Conservation (phyloP, 2,113 vertebrate species). For the Microcebus tavaratra region DNA sequence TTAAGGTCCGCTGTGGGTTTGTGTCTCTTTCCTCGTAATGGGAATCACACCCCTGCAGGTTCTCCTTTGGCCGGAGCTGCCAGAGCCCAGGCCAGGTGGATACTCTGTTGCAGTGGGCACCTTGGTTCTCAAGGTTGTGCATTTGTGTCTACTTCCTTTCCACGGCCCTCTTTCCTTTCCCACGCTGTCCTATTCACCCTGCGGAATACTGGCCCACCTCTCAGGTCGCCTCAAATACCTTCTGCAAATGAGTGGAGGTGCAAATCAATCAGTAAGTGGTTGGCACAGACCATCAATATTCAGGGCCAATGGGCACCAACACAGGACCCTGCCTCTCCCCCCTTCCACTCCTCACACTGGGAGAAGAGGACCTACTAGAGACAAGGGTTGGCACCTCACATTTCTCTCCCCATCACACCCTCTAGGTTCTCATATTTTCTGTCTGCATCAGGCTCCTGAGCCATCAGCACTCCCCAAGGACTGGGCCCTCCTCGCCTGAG, state of each 20-base stretch:
- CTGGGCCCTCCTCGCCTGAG: neutral
- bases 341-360: neutral
- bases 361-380: neutral
- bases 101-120: rapidly evolving
- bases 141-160: neutral
- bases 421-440: neutral
- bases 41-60: neutral
- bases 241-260: neutral
- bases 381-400: rapidly evolving
- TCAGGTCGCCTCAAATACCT: neutral
- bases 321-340: neutral
- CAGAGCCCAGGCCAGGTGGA: neutral
- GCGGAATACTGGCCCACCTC: too few species aligned
- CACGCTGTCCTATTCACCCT: neutral
- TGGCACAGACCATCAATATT: rapidly evolving
- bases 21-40: neutral
- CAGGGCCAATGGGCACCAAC: too few species aligned
- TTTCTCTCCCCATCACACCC: too few species aligned
- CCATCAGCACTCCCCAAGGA: neutral
- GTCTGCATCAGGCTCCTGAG: neutral
- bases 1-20: rapidly evolving
- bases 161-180: neutral
- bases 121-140: rapidly evolving
- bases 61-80: neutral
- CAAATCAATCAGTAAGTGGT: neutral